A percentile compares a stretch with the other conserved stretches of the same genome.
These are phyloP conservation scores for Zelleria hepariella DNA, from an alignment of 2,888 invertebrate species.

Conservation along the genomic window DNA sequence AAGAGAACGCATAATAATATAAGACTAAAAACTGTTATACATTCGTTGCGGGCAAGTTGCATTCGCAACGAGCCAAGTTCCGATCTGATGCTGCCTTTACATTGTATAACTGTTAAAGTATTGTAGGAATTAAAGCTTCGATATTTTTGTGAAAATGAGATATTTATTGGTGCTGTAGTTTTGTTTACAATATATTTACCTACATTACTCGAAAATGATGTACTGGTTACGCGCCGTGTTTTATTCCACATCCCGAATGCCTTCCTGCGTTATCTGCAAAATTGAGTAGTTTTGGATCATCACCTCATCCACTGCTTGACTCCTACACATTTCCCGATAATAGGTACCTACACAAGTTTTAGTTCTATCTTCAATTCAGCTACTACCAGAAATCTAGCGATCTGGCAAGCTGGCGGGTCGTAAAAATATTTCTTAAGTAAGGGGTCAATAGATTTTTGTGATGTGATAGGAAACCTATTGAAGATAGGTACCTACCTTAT, in stretches of 20 bases:
- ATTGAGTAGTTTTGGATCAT: neutral
- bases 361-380: neutral
- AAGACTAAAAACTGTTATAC: constrained; percentile 20
- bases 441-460: no score
- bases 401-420: no score
- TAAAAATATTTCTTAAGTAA: no score
- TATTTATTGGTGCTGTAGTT: constrained; percentile 72
- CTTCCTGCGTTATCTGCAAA: constrained; percentile 64
- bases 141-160: constrained; percentile 68
- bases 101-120: constrained; percentile 57
- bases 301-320: no score
- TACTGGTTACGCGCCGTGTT: constrained; percentile 41
- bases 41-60: neutral
- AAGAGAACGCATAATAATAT: constrained; percentile 40
- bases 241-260: constrained; percentile 55
- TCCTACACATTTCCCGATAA: no score
- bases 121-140: constrained; percentile 53
- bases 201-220: constrained; percentile 59
- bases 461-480: no score
- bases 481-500: no score
- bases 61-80: constrained; percentile 31
- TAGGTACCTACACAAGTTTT: neutral
- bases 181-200: constrained; percentile 64
- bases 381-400: no score
- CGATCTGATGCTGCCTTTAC: constrained; percentile 56